Percentiles rank a stretch among this genome's conserved stretches.
Conservation (phyloP, 2,888 invertebrate genomes). For the Andrena fulva region DNA sequence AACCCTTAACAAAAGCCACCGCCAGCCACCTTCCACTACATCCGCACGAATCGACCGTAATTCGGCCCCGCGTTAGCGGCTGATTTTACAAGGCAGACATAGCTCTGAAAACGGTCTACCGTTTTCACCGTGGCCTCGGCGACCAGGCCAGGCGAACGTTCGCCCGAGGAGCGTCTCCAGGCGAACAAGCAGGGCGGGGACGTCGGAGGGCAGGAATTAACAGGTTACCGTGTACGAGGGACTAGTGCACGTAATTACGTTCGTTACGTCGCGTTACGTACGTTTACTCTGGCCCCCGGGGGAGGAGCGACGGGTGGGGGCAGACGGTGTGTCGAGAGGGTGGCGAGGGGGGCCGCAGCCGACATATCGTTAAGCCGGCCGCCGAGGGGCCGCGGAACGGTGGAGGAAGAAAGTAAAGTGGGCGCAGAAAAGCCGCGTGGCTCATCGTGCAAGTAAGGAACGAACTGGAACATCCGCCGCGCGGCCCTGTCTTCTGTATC, state of each 20-base stretch:
- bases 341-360: not conserved
- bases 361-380: conserved; percentile 56
- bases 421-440: conserved; percentile 51
- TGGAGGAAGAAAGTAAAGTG: conserved; percentile 46
- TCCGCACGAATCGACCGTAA: conserved; percentile 34
- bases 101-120: conserved; percentile 36
- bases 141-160: not conserved
- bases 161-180: not conserved
- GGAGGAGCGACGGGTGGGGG: not conserved
- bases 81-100: conserved; percentile 59
- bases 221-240: conserved; percentile 68
- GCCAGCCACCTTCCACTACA: no score
- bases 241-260: conserved; percentile 66
- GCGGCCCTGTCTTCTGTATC: conserved; percentile 43
- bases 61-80: conserved; percentile 55
- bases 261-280: conserved; percentile 72
- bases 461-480: conserved; percentile 56
- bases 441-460: conserved; percentile 49
- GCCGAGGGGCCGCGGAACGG: conserved; percentile 30
- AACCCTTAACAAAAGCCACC: conserved; percentile 2
- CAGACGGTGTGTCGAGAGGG: conserved; percentile 5
- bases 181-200: conserved; percentile 14
- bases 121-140: conserved; percentile 19
- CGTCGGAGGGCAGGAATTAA: conserved; percentile 56
- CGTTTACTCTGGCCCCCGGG: conserved; percentile 56